Percentiles rank a stretch among this genome's conserved stretches.
Conservation (phyloP, 2,113 vertebrate genomes). For the Microcebus lehilahytsara region DNA sequence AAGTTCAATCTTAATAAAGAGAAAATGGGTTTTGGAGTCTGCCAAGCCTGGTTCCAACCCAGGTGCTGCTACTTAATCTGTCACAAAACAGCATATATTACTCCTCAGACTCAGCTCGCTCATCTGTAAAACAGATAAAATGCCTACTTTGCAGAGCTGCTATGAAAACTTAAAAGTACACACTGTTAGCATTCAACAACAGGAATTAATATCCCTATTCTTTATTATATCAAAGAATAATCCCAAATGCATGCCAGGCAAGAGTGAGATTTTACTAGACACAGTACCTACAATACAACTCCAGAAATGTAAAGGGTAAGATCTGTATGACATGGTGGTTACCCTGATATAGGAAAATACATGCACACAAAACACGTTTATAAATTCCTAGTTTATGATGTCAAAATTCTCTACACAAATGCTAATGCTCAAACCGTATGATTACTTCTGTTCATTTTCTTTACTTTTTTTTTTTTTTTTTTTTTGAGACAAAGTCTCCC, state of each 20-base stretch:
- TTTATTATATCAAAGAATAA: neutral
- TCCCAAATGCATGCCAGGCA: neutral
- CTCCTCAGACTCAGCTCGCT: neutral
- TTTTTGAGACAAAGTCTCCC: too few relatives aligned
- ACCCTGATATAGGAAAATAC: neutral
- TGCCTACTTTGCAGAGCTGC: neutral
- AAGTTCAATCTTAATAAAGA: neutral
- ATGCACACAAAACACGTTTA: neutral
- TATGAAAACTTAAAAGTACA: neutral
- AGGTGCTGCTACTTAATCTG: neutral
- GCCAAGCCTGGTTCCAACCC: neutral
- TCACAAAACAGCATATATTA: neutral
- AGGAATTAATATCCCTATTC: neutral
- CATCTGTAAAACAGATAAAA: neutral
- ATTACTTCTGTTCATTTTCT: neutral
- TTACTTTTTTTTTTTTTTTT: too few relatives aligned
- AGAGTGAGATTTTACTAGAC: neutral
- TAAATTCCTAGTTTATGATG: constrained; percentile 39
- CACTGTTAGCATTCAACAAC: neutral
- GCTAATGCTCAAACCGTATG: neutral
- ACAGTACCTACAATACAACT: neutral
- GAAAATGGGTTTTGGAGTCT: neutral
- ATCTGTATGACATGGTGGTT: neutral
- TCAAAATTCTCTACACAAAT: constrained; percentile 51
- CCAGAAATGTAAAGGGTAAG: neutral